Evolutionary conservation across 2,113 vertebrate species (phyloP), one percentile per base, ranked within the genome.

Genomic region (Leucoraja erinaceus): DNA sequence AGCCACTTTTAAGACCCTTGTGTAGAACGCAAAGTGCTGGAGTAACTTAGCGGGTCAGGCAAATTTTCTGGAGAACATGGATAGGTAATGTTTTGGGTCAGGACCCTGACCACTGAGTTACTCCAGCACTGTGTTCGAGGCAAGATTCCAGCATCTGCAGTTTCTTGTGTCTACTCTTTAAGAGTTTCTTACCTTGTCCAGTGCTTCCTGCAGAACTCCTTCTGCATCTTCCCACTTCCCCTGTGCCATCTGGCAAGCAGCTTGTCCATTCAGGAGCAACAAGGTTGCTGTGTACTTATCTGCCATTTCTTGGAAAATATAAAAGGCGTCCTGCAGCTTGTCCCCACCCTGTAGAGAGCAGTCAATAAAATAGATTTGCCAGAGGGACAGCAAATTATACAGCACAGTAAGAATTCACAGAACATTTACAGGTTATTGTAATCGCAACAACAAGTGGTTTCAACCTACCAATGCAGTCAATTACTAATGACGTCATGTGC

Each of bases 251-350:
- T 97, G 96, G 93, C 97, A 98, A 79, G 97, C 97, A 0, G 98
- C 98, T 93, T 99, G 98, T 0, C 99, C 98, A 0, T 97, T 98
- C 0, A 99, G 97, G 10, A 99, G 97, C 83, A 99, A 96, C 93
- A 99, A 96, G 0, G 99, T 98, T 28, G 98, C 92, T 0, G 97
- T 97, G 94, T 97, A 98, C 90, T 99, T 99, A 94, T 99, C 98
- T 0, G 98, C 97, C 97, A 99, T 97, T 96, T 99, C 98, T 93
- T 99, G 98, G 96, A 99, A 99, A 95, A 99, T 99, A 96, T 99
- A 99, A 94, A 97, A 99, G 22, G 98, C 98, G 0, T 99, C 98
- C 93, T 99, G 98, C 56, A 99, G 94, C 94, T 99, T 99, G 94
- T 99, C 98, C 0, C 98, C 98, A 0, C 98, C 98, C 98, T 99